phyloP scores from a whole-genome alignment of 2,888 invertebrate species.

The Uropetala carovei region DNA sequence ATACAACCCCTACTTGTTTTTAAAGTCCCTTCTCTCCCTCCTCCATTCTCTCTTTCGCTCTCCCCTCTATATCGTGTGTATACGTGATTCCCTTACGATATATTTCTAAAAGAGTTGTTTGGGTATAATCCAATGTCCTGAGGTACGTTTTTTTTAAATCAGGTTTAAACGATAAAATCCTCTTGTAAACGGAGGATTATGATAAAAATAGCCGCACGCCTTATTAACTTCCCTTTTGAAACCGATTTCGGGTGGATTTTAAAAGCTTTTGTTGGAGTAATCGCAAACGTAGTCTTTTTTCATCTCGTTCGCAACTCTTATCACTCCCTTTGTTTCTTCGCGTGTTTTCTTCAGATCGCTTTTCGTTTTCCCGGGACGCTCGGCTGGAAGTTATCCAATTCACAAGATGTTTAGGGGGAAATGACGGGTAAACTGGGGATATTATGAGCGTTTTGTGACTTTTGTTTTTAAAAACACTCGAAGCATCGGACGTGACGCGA shows the following conservation, averaged over 20 bases:
- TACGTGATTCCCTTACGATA: background rate
- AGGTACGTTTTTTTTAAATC: background rate
- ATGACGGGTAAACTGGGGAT: background rate
- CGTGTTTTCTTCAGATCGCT: background rate
- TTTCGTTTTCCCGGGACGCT: background rate
- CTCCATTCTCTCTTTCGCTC: too few relatives aligned
- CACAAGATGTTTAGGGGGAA: background rate
- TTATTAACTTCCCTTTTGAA: background rate
- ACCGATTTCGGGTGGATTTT: background rate
- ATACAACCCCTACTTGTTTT: background rate
- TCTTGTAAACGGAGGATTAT: too few relatives aligned
- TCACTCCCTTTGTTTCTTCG: background rate
- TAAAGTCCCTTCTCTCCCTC: background rate
- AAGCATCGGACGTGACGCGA: background rate
- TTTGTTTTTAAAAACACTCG: background rate
- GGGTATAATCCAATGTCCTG: background rate
- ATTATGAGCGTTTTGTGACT: background rate
- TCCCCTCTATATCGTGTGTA: background rate
- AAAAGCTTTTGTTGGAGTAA: background rate
- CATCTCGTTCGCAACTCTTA: background rate
- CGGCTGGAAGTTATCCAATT: conserved; percentile 6
- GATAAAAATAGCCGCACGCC: background rate
- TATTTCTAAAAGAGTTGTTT: background rate
- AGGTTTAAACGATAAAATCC: background rate
- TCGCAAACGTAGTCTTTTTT: background rate